Evolutionary conservation across 2,797 vertebrate species (phyloP), one percentile per base, ranked within the genome.

Genomic region (Ptychobarbus kaznakovi): DNA sequence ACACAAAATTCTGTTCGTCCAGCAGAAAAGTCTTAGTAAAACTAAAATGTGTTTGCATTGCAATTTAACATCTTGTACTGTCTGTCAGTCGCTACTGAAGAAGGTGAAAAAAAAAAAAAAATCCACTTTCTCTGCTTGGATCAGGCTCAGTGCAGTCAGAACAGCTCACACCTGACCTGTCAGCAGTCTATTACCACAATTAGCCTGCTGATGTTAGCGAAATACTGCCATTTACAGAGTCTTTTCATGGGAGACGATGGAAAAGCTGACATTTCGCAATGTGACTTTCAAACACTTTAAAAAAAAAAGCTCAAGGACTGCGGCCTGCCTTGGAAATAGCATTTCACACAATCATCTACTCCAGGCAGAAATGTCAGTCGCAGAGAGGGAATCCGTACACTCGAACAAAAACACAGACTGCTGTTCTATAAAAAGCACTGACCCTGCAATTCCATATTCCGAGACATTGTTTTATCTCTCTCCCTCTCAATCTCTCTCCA

Each of bases 141-240:
- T 90, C 81, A 83, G 86, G 69, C 89, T 89, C 85, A 56, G 86
- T 22, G 88, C 86, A 82, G 82, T 85, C 86, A 68, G 83, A 89
- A 84, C 69, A 44, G 70, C 87, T 90, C 87, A 81, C 91, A 91
- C 85, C 90, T 89, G 87, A 89, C 88, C 89, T 79, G 86, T 90
- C 90, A 90, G 90, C 91, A 90, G 85, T 88, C 89, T 87, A 88
- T 89, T 90, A 88, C 86, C 88, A 91, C 90, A 88, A 90, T 88
- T 87, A 89, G 87, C 88, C 86, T 90, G 90, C 89, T 90, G 90
- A 91, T 89, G 89, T 88, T 83, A 87, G 91, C 88, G 80, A 89
- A 92, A 90, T 87, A 87, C 83, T 89, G 86, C 88, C 90, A 88
- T 89, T 89, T 90, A 88, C 86, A 86, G 85, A 87, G 82, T 83